A percentile compares a stretch with the other conserved stretches of the same genome.
Evolutionary conservation across 2,113 vertebrate genomes (phyloP).

Genomic region (Redunca redunca): DNA sequence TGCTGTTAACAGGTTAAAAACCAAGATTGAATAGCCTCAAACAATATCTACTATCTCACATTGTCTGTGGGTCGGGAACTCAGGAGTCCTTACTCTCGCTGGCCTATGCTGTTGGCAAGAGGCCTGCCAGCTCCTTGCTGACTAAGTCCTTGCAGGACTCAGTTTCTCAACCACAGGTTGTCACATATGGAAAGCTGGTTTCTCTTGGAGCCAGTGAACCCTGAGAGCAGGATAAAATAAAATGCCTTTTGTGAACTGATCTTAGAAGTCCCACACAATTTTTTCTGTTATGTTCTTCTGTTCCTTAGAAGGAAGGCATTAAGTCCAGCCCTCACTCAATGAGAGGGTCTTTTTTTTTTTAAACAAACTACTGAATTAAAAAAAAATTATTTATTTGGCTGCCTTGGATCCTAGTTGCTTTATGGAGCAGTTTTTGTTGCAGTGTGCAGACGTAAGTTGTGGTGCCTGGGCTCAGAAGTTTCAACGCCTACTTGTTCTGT

Average conservation of each 20-base stretch:
- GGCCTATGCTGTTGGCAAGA: background rate
- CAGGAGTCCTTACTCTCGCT: background rate
- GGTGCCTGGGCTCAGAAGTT: background rate
- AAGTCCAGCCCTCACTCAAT: background rate
- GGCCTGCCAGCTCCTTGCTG: background rate
- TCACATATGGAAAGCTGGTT: background rate
- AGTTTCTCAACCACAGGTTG: background rate
- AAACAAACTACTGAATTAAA: background rate
- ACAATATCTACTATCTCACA: background rate
- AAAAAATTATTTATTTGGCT: background rate
- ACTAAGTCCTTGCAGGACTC: background rate
- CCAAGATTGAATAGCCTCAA: background rate
- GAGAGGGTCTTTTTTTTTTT: background rate
- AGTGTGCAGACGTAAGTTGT: background rate
- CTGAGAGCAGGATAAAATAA: background rate
- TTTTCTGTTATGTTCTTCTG: background rate
- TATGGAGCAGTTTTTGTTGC: background rate
- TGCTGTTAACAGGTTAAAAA: background rate
- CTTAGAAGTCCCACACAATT: background rate
- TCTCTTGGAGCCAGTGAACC: background rate
- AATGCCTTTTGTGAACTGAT: background rate
- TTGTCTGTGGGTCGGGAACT: background rate
- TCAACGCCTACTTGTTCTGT: background rate
- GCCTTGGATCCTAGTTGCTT: background rate
- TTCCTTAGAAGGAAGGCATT: background rate